phyloP scores from a whole-genome alignment of 2,888 invertebrate genomes.

The Maniola hyperantus region DNA sequence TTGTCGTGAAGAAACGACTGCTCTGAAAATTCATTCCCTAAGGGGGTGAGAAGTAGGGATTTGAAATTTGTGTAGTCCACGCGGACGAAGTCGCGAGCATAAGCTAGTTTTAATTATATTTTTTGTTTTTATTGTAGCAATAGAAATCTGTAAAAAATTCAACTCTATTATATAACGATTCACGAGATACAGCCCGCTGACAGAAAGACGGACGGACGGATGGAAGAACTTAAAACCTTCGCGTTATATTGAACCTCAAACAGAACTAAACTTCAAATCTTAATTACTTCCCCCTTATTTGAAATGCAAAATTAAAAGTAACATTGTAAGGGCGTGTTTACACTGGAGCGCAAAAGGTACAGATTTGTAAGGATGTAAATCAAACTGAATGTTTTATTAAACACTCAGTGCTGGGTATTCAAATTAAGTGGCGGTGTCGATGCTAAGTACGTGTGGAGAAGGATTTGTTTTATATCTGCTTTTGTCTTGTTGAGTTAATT shows the following conservation, averaged over 20 bases:
- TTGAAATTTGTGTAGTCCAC: no score
- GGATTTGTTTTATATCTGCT: constrained; percentile 36
- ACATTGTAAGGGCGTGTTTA: constrained; percentile 70
- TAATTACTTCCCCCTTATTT: constrained; percentile 49
- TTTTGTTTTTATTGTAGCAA: no score
- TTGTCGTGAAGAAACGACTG: no score
- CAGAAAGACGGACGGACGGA: no score
- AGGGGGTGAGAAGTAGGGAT: no score
- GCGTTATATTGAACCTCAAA: constrained; percentile 11
- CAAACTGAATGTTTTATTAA: constrained; percentile 82
- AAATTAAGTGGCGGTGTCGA: constrained; percentile 77
- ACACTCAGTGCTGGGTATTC: constrained; percentile 78
- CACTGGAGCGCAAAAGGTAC: constrained; percentile 75
- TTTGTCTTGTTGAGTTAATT: background rate
- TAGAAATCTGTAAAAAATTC: no score
- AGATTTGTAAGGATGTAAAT: constrained; percentile 78
- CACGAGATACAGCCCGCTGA: no score
- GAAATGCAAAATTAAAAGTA: constrained; percentile 54
- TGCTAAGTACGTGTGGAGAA: constrained; percentile 51
- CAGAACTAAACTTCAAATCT: constrained; percentile 29
- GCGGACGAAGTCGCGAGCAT: no score
- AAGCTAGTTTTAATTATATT: no score
- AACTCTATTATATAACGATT: no score
- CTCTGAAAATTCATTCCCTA: no score
- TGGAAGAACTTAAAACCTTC: background rate